A percentile compares a stretch with the other conserved stretches of the same genome.
phyloP scores from a whole-genome alignment of 2,797 vertebrate species.

The Pachyuromys duprasi region DNA sequence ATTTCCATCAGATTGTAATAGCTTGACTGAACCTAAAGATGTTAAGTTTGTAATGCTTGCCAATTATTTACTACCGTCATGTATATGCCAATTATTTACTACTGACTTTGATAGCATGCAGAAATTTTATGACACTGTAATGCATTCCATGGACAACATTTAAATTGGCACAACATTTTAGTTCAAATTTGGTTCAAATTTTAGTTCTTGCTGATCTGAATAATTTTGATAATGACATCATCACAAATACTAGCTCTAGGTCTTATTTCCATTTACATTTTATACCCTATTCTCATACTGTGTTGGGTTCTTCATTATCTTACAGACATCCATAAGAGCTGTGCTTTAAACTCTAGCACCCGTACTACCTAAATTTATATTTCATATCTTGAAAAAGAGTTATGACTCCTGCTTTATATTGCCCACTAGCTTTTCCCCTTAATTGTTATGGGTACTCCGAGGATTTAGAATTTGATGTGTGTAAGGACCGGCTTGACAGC shows the following conservation, averaged over 20 bases:
- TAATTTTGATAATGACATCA: not conserved
- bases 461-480: not conserved
- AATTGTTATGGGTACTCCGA: not conserved
- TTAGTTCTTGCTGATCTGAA: not conserved
- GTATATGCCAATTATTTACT: not conserved
- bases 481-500: not conserved
- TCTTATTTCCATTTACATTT: not conserved
- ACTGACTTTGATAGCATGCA: not conserved
- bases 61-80: not conserved
- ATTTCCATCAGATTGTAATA: not conserved
- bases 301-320: not conserved
- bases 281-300: not conserved
- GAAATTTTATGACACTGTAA: not conserved
- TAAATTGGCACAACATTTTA: not conserved
- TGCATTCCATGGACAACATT: not conserved
- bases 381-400: conserved; percentile 9
- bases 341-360: not conserved
- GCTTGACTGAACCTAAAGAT: not conserved
- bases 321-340: not conserved
- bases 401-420: not conserved
- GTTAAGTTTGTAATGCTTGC: not conserved
- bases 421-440: not conserved
- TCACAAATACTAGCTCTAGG: not conserved
- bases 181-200: not conserved
- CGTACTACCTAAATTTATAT: not conserved